These are phyloP conservation scores for Mesorhabditis belari DNA, from an alignment of 2,888 invertebrate genomes.

Conservation along the genomic window DNA sequence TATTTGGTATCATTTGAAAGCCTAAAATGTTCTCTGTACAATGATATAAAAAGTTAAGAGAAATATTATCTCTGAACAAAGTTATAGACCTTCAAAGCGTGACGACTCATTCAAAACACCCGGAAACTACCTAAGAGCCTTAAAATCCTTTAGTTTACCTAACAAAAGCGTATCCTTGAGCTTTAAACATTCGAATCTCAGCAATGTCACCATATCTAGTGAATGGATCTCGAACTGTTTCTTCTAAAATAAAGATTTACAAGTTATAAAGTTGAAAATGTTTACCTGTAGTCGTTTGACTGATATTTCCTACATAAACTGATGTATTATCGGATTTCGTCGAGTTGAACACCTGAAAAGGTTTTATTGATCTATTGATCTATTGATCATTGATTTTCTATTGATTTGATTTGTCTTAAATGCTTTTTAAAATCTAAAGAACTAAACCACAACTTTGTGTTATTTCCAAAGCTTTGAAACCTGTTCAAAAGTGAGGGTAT, in stretches of 20 bases:
- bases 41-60: too few relatives aligned
- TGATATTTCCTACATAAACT: constrained; percentile 92
- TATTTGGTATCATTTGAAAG: too few relatives aligned
- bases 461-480: constrained; percentile 5
- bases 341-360: constrained; percentile 87
- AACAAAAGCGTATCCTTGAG: constrained; percentile 9
- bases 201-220: constrained; percentile 86
- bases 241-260: constrained; percentile 1
- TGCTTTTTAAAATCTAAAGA: not conserved
- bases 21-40: too few relatives aligned
- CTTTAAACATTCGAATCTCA: constrained; percentile 81
- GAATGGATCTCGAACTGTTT: constrained; percentile 79
- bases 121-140: too few relatives aligned
- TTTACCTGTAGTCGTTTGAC: constrained; percentile 26
- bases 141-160: not conserved
- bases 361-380: constrained; percentile 63
- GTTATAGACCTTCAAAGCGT: too few relatives aligned
- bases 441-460: not conserved
- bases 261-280: not conserved
- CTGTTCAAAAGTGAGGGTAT: constrained; percentile 44
- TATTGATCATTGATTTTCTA: too few relatives aligned
- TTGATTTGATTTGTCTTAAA: too few relatives aligned
- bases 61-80: too few relatives aligned
- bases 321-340: constrained; percentile 96
- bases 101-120: too few relatives aligned